Base-by-base conservation (phyloP, 2,888 invertebrate genomes). In the Malthinus flaveolus region DNA sequence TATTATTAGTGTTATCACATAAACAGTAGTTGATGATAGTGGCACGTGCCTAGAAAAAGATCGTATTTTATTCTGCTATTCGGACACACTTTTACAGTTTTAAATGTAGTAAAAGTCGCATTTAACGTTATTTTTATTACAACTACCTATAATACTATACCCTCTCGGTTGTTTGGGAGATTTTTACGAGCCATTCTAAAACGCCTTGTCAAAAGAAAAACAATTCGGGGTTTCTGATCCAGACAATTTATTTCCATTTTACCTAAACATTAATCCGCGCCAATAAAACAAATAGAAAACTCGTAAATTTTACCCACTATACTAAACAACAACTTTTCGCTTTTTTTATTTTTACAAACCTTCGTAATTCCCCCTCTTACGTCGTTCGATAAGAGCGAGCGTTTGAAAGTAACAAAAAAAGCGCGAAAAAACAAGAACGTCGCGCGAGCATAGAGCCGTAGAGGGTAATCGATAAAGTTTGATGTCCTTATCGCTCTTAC, bases 111-210 rank as follows among this genome's bases (percentile, higher is more conserved):
- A 78, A 78, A 78, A 78, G 76, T 76, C 77, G 67, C 68, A 23
- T 78, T 79, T 78, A 78, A 78, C 76, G 78, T 72, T 72, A 66
- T 68, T 78, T 78, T 78, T 78, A 78, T 78, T 78, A 75, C 77
- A 74, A 76, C 77, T 75, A 75, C 61, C 75, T 76, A 74, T 42
- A 42, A 23, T 23, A 23, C 23, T 23, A 23, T 23, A 23, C 23
- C 23, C 72, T 72, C 70, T 67, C 68, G 68, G 68, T 54, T 69
- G 71, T 65, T 66, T 59, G 54, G 23, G 56, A 56, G 63, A 63
- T 64, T 68, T 23, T 68, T 68, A 67, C 64, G 67, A 64, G 52
- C 62, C 56, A 50, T 49, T 61, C 61, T 58, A 51, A 58, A 58
- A 61, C 52, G 55, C 53, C 54, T 49, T 53, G 57, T 59, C 58